These are phyloP conservation scores for Picus viridis DNA, from an alignment of 2,797 vertebrate species.

Conservation along the genomic window DNA sequence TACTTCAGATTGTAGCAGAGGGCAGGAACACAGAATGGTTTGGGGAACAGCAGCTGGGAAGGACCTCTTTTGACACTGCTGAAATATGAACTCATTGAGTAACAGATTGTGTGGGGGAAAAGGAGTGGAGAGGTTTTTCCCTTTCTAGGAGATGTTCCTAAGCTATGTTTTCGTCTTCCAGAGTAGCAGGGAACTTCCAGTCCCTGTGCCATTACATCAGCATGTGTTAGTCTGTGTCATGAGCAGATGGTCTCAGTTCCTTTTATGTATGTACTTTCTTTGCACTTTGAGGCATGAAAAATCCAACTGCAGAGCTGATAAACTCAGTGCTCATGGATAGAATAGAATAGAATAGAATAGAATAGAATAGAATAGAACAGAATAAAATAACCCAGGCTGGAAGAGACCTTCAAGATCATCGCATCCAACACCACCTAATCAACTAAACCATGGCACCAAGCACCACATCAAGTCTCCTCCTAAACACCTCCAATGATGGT, in stretches of 20 bases:
- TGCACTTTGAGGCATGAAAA: background rate
- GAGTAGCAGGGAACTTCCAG: slow-evolving; percentile 56
- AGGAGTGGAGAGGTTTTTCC: slow-evolving; percentile 34
- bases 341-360: too few relatives aligned
- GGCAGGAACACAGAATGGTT: background rate
- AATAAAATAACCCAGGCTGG: too few relatives aligned
- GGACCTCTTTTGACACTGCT: slow-evolving; percentile 7
- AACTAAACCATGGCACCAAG: too few relatives aligned
- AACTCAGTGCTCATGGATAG: background rate
- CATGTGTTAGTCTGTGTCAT: slow-evolving; percentile 31
- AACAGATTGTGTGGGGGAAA: slow-evolving; percentile 54
- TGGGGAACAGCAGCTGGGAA: slow-evolving; percentile 6
- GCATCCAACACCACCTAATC: too few relatives aligned
- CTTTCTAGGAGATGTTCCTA: slow-evolving; percentile 37
- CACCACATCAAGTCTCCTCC: too few relatives aligned
- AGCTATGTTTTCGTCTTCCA: slow-evolving; percentile 22
- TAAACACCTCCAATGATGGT: too few relatives aligned
- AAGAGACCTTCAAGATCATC: too few relatives aligned
- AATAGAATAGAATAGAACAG: too few relatives aligned
- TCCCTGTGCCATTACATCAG: slow-evolving; percentile 13
- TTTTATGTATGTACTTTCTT: slow-evolving; percentile 9
- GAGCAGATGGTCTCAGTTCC: slow-evolving; percentile 10
- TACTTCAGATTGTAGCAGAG: background rate
- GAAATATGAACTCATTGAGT: background rate
- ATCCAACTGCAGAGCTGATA: background rate